Base-by-base conservation (phyloP, 1,140 invertebrate species). In the Drosophila seguyi region DNA sequence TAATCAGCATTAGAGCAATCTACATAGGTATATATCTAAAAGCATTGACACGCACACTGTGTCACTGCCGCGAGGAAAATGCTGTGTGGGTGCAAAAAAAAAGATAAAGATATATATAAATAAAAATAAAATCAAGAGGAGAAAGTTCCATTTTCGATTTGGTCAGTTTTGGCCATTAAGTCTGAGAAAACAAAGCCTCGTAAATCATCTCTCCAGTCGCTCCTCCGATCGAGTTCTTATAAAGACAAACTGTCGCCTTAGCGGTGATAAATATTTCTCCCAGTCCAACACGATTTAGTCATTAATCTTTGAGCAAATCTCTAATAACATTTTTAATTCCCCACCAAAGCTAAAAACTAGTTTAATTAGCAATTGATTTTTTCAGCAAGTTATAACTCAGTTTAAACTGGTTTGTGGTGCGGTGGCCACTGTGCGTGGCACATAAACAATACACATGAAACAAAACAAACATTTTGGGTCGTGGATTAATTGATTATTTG, bases 401-500 rank as follows among this genome's bases (percentile, higher is more conserved):
- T 63, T 45, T 50, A 82, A 86, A 86, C 82, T 48, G 74, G 81
- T 85, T 84, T 47, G 10, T 84, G 41, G 10, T n/a, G n/a, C n/a
- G n/a, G n/a, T 6, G 53, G 38, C 68, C 84, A 87, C 85, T 87
- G 84, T 87, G 84, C 83, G 18, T 6, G 68, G 22, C 41, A 69
- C 73, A 75, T 79, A 72, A 71, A 72, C 68, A 71, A 75, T 79
- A 42, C 57, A 59, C 57, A 59, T 59, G 47, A 48, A 75, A 50
- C 60, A 66, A 90, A 88, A 74, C 72, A 85, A 90, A 90, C 85
- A 56, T 81, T 69, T 25, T 77, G 45, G 79, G 85, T 90, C 85
- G 78, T 85, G 86, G 88, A 91, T 91, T 91, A 91, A 91, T 91
- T 91, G 88, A 91, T 91, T 91, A 91, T 91, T 91, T 88, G 88